A percentile compares a stretch with the other conserved stretches of the same genome.
phyloP scores from a whole-genome alignment of 2,113 vertebrate genomes.

The Hippocampus barbouri region DNA sequence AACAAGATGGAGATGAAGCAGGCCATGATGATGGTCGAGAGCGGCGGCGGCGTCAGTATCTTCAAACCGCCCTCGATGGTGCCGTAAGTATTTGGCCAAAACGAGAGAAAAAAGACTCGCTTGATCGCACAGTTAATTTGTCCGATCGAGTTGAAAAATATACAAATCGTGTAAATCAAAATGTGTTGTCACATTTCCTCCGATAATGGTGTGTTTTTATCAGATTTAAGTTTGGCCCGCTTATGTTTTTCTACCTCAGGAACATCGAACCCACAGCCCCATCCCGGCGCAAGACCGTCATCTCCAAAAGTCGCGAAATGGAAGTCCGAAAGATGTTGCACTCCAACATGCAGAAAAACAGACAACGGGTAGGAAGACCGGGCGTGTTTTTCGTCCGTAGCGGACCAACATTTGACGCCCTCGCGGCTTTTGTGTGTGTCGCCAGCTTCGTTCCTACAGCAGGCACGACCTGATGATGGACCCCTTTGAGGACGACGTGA shows the following conservation, averaged over 20 bases:
- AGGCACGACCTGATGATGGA: slow-evolving; percentile 86
- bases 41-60: slow-evolving; percentile 73
- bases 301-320: slow-evolving; percentile 86
- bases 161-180: too few species aligned
- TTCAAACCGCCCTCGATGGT: slow-evolving; percentile 76
- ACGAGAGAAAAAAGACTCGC: too few species aligned
- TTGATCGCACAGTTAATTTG: too few species aligned
- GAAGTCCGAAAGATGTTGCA: slow-evolving; percentile 88
- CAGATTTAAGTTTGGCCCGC: neutral
- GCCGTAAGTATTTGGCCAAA: slow-evolving; percentile 59
- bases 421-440: neutral
- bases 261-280: slow-evolving; percentile 72
- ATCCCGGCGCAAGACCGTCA: slow-evolving; percentile 51
- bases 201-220: neutral
- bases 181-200: too few species aligned
- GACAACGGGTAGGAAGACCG: slow-evolving; percentile 76
- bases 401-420: neutral
- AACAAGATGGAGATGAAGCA: slow-evolving; percentile 98
- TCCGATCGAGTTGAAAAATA: too few species aligned
- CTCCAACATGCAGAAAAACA: slow-evolving; percentile 86
- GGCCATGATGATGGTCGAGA: slow-evolving; percentile 88
- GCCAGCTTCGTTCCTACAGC: slow-evolving; percentile 89
- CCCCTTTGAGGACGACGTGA: slow-evolving; percentile 84
- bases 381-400: neutral
- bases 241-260: slow-evolving; percentile 59